These are phyloP conservation scores for Rana temporaria DNA, from an alignment of 2,113 vertebrate species.

Conservation along the genomic window DNA sequence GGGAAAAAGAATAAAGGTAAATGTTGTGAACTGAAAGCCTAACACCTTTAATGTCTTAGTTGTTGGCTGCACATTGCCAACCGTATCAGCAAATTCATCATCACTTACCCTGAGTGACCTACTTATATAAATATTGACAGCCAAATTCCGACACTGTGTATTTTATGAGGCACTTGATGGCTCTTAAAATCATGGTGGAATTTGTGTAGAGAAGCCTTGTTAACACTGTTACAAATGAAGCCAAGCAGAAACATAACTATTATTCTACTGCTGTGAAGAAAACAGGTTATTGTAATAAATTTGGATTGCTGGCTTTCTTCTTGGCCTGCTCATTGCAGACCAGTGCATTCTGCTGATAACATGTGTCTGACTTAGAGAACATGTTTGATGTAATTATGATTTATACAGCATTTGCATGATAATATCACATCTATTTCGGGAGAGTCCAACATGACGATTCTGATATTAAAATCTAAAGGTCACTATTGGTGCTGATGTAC, in stretches of 20 bases:
- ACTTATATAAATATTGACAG: slow-evolving; percentile 34
- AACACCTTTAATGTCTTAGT: slow-evolving; percentile 32
- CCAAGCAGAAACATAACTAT: not conserved
- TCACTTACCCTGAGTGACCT: slow-evolving; percentile 42
- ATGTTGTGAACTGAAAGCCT: slow-evolving; percentile 22
- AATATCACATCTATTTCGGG: not conserved
- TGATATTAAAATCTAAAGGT: not conserved
- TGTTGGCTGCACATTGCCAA: slow-evolving; percentile 12
- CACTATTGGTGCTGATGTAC: no score
- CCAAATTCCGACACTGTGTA: not conserved
- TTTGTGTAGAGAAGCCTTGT: not conserved
- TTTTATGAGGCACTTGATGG: slow-evolving; percentile 4
- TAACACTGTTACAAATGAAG: not conserved
- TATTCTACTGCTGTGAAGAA: not conserved
- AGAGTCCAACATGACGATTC: not conserved
- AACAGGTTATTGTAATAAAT: no score
- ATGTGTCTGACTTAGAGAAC: not conserved
- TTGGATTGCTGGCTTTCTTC: no score
- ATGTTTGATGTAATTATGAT: not conserved
- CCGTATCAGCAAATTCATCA: slow-evolving; percentile 15
- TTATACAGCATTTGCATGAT: not conserved
- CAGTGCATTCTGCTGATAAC: not conserved
- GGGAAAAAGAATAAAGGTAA: slow-evolving; percentile 32
- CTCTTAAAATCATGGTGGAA: not conserved
- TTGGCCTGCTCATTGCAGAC: no score